phyloP scores from a whole-genome alignment of 2,797 vertebrate genomes.

The Pangasius krempfi region DNA sequence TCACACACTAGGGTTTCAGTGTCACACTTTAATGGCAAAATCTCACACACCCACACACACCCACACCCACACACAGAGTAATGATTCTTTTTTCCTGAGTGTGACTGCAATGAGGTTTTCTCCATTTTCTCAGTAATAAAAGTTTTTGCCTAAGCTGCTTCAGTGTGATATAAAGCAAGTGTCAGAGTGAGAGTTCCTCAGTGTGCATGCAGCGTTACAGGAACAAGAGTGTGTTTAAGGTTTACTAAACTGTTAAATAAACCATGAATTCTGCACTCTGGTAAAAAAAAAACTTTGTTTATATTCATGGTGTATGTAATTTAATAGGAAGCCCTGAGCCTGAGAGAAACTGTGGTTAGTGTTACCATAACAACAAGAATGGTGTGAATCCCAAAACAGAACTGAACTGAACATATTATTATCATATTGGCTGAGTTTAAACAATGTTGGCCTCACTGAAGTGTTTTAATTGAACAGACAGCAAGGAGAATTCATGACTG shows the following conservation, averaged over 20 bases:
- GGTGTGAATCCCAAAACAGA: not conserved
- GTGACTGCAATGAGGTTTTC: not conserved
- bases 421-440: not conserved
- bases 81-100: not conserved
- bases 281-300: not conserved
- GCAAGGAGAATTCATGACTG: not conserved
- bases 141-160: not conserved
- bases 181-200: not conserved
- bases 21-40: no score
- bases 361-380: not conserved
- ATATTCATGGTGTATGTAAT: slow-evolving; percentile 12
- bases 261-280: not conserved
- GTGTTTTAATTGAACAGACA: not conserved
- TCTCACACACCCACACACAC: no score
- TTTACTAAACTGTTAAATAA: not conserved
- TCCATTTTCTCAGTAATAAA: not conserved
- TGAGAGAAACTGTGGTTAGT: not conserved
- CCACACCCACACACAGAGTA: not conserved
- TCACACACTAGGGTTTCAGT: no score
- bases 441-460: not conserved
- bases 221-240: not conserved
- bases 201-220: not conserved
- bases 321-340: not conserved
- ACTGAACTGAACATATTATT: not conserved
- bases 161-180: not conserved